Percentiles rank a stretch among this genome's conserved stretches.
These are phyloP conservation scores for Pseudoatta argentina DNA, from an alignment of 1,140 invertebrate genomes.

Conservation along the genomic window DNA sequence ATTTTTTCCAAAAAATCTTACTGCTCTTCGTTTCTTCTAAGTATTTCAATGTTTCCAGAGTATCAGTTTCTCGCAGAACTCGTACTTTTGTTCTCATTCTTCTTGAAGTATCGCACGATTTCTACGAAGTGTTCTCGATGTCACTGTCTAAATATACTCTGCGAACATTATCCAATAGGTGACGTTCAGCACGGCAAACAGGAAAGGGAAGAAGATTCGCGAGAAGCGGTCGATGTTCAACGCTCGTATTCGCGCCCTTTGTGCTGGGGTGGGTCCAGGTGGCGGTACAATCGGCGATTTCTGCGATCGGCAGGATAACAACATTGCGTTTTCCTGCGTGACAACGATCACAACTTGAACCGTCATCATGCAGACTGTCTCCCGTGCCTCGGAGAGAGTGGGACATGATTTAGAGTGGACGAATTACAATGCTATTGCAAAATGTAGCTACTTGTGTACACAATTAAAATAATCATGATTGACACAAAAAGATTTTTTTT, in stretches of 20 bases:
- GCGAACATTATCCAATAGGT: slow-evolving; percentile 96
- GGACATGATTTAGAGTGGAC: slow-evolving; percentile 10
- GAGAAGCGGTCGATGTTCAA: slow-evolving; percentile 95
- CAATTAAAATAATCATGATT: background rate
- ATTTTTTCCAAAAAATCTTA: background rate
- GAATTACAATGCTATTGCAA: background rate
- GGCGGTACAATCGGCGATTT: slow-evolving; percentile 82
- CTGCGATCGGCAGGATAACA: slow-evolving; percentile 86
- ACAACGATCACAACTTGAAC: slow-evolving; percentile 81
- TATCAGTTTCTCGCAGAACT: slow-evolving; percentile 8
- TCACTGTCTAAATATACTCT: slow-evolving; percentile 90
- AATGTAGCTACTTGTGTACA: background rate
- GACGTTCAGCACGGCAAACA: slow-evolving; percentile 94
- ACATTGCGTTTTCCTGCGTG: slow-evolving; percentile 87
- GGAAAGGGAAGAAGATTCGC: slow-evolving; percentile 94
- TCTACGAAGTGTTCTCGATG: background rate
- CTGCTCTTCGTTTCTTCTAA: background rate
- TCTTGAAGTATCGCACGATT: background rate
- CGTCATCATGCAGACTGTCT: slow-evolving; percentile 64
- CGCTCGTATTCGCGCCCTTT: slow-evolving; percentile 91
- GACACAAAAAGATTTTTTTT: background rate
- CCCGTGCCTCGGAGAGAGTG: slow-evolving; percentile 70
- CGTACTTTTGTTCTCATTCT: background rate
- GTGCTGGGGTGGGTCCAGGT: slow-evolving; percentile 88
- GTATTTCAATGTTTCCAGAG: background rate